Percentiles rank a stretch among this genome's conserved stretches.
These are phyloP conservation scores for Mongoloraphidia duomilia DNA, from an alignment of 2,888 invertebrate genomes.

Conservation along the genomic window DNA sequence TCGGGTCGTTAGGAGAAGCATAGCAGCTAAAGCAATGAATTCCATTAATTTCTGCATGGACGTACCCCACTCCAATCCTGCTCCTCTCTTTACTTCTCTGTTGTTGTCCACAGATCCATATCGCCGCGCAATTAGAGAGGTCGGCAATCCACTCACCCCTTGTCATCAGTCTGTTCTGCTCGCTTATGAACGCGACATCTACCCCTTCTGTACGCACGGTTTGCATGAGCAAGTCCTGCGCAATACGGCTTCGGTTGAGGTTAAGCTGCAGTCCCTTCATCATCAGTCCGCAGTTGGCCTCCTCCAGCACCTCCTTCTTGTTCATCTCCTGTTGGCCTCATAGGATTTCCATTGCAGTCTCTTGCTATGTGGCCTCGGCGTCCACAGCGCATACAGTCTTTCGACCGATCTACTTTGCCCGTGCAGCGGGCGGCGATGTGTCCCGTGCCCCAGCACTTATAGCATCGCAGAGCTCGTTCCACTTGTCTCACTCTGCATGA, in stretches of 20 bases:
- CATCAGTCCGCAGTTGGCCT: background rate
- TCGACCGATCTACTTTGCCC: background rate
- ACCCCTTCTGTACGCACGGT: no score
- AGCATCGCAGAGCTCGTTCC: background rate
- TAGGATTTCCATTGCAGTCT: background rate
- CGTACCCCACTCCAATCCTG: background rate
- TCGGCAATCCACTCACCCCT: background rate
- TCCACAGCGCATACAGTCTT: background rate
- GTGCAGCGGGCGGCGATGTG: background rate
- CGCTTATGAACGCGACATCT: background rate
- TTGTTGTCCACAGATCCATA: background rate
- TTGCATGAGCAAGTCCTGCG: background rate
- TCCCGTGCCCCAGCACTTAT: background rate
- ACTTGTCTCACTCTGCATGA: background rate
- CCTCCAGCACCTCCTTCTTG: background rate
- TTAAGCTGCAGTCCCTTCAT: background rate
- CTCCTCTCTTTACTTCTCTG: background rate
- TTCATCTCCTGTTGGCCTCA: background rate
- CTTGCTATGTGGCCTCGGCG: background rate
- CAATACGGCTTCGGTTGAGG: background rate
- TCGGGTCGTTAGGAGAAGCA: no score
- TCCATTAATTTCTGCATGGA: background rate
- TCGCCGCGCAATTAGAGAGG: background rate
- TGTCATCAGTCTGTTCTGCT: background rate
- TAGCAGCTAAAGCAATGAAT: no score